Conservation (phyloP, 2,797 vertebrate species). For the Gymnoscopelus microlampas region DNA sequence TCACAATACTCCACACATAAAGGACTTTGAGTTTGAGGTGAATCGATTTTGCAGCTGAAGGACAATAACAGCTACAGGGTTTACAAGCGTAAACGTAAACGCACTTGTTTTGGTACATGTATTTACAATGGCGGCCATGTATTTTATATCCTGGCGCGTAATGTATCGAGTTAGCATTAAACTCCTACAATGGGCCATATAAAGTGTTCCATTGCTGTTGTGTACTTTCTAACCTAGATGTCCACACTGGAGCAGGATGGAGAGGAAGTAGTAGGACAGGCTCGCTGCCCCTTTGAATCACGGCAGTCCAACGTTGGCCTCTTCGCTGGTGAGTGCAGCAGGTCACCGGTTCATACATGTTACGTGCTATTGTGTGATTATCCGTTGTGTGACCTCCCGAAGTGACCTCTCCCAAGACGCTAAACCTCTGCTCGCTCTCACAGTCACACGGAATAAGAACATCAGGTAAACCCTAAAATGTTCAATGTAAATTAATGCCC, state of each 20-base stretch:
- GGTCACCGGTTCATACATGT: no score
- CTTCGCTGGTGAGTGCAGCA: slow-evolving; percentile 85
- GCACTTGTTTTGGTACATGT: background rate
- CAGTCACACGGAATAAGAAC: no score
- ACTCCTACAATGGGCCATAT: slow-evolving; percentile 5
- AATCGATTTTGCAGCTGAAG: slow-evolving; percentile 19
- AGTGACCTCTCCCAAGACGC: no score
- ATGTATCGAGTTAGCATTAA: background rate
- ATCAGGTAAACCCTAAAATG: no score
- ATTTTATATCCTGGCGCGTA: background rate
- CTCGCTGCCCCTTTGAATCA: slow-evolving; percentile 92
- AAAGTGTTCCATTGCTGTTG: slow-evolving; percentile 4
- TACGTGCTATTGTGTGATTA: no score
- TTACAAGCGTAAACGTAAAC: slow-evolving; percentile 13
- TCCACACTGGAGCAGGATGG: slow-evolving; percentile 89
- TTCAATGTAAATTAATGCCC: no score
- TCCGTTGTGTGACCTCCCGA: no score
- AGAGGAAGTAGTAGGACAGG: slow-evolving; percentile 91
- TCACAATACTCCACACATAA: slow-evolving; percentile 1
- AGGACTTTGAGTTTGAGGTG: slow-evolving; percentile 16
- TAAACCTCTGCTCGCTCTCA: no score
- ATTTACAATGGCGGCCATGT: slow-evolving; percentile 28
- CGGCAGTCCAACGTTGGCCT: slow-evolving; percentile 91
- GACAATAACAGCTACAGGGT: background rate
- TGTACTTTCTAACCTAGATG: slow-evolving; percentile 77